A percentile compares a stretch with the other conserved stretches of the same genome.
These are phyloP conservation scores for Suricata suricatta DNA, from an alignment of 2,113 vertebrate species.

Conservation along the genomic window DNA sequence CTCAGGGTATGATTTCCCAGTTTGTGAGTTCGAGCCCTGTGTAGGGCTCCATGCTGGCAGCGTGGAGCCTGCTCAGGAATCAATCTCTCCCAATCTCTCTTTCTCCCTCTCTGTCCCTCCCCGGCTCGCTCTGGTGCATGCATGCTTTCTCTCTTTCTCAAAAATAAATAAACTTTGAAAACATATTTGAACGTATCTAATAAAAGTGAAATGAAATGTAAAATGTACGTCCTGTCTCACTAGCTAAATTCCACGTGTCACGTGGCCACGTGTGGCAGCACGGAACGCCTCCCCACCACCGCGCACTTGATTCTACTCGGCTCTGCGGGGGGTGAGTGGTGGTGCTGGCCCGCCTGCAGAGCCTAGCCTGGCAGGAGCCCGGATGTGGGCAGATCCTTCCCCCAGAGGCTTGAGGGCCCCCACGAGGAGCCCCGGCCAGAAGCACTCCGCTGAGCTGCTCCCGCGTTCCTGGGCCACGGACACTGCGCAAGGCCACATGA, in stretches of 20 bases:
- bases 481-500: rapidly evolving
- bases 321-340: too few relatives aligned
- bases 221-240: not conserved
- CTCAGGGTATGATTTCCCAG: not conserved
- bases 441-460: not conserved
- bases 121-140: too few relatives aligned
- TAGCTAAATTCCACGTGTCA: not conserved
- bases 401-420: not conserved
- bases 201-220: not conserved
- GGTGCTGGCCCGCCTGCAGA: not conserved
- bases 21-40: not conserved
- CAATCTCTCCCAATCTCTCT: not conserved
- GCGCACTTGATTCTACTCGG: too few relatives aligned
- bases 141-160: too few relatives aligned
- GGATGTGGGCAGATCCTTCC: rapidly evolving
- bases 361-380: not conserved
- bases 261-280: rapidly evolving
- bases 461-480: not conserved
- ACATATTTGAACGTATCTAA: not conserved
- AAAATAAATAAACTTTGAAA: not conserved
- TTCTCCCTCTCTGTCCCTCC: too few relatives aligned
- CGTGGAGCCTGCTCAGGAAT: too few relatives aligned
- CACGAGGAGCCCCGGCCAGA: not conserved
- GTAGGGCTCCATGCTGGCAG: not conserved
- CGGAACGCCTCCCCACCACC: not conserved